Percentiles rank a stretch among this genome's conserved stretches.
Evolutionary conservation across 2,113 vertebrate genomes (phyloP).

Genomic region (Girardinichthys multiradiatus): DNA sequence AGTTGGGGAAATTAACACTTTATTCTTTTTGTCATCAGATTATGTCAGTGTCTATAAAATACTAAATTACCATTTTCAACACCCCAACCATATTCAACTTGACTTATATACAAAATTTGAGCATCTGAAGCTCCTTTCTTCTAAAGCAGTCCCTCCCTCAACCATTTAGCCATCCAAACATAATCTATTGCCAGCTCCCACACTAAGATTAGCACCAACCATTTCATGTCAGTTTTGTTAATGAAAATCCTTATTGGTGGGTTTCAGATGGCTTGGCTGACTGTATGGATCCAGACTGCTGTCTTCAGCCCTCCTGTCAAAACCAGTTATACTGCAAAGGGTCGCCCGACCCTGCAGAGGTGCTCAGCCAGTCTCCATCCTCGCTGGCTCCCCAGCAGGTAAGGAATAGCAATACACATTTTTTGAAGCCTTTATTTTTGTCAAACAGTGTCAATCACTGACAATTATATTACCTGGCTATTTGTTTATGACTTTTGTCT

Average conservation of each 20-base stretch:
- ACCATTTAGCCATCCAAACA: background rate
- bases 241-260: slow-evolving; percentile 7
- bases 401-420: background rate
- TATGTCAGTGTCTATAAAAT: no score
- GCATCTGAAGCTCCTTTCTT: background rate
- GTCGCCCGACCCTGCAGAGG: slow-evolving; percentile 90
- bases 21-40: no score
- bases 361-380: slow-evolving; percentile 90
- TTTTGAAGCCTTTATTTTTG: background rate
- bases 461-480: background rate
- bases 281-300: slow-evolving; percentile 99
- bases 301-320: slow-evolving; percentile 94
- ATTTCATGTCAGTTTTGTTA: background rate
- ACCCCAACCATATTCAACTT: no score
- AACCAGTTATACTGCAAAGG: slow-evolving; percentile 92
- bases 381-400: slow-evolving; percentile 86
- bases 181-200: background rate
- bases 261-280: slow-evolving; percentile 91
- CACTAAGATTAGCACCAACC: no score
- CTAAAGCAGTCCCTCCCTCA: background rate
- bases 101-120: background rate
- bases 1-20: no score
- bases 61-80: no score
- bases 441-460: background rate
- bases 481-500: slow-evolving; percentile 3